Percentiles rank a stretch among this genome's conserved stretches.
Conservation (phyloP, 1,140 invertebrate species). For the Pachypeltis micranthus region DNA sequence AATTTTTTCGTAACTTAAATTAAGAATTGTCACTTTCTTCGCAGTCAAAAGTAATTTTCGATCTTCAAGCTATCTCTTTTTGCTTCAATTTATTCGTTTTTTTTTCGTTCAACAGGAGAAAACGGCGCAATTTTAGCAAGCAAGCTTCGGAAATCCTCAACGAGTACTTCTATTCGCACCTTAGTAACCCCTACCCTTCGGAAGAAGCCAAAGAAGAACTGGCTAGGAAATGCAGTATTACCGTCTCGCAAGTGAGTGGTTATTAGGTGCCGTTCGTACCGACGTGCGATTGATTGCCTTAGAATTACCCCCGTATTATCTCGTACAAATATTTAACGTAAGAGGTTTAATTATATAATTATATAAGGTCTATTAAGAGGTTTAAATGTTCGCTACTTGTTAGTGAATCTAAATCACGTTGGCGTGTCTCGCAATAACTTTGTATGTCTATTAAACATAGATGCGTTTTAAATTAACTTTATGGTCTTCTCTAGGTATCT, state of each 20-base stretch:
- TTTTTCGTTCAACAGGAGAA: slow-evolving; percentile 54
- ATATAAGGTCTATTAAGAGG: not conserved
- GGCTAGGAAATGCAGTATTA: slow-evolving; percentile 98
- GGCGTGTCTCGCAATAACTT: too few relatives aligned
- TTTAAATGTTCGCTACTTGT: not conserved
- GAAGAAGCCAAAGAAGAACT: slow-evolving; percentile 99
- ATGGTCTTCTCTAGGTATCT: slow-evolving; percentile 57
- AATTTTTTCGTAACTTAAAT: too few relatives aligned
- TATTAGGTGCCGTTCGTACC: not conserved
- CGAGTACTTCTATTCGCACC: slow-evolving; percentile 99
- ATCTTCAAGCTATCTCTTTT: not conserved
- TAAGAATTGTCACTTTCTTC: too few relatives aligned
- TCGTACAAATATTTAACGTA: too few relatives aligned
- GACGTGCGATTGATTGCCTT: too few relatives aligned
- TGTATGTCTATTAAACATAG: too few relatives aligned
- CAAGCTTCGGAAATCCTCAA: slow-evolving; percentile 99
- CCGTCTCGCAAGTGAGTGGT: slow-evolving; percentile 80
- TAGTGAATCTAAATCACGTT: not conserved
- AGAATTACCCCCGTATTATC: too few relatives aligned
- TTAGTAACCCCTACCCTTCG: slow-evolving; percentile 98
- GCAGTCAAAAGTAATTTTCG: too few relatives aligned
- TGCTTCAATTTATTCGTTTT: slow-evolving; percentile 1
- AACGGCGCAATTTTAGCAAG: slow-evolving; percentile 98
- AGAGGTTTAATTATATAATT: not conserved
- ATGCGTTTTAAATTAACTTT: not conserved